A percentile compares a stretch with the other conserved stretches of the same genome.
These are phyloP conservation scores for Leptopilina syphax DNA, from an alignment of 2,888 invertebrate genomes.

Conservation along the genomic window DNA sequence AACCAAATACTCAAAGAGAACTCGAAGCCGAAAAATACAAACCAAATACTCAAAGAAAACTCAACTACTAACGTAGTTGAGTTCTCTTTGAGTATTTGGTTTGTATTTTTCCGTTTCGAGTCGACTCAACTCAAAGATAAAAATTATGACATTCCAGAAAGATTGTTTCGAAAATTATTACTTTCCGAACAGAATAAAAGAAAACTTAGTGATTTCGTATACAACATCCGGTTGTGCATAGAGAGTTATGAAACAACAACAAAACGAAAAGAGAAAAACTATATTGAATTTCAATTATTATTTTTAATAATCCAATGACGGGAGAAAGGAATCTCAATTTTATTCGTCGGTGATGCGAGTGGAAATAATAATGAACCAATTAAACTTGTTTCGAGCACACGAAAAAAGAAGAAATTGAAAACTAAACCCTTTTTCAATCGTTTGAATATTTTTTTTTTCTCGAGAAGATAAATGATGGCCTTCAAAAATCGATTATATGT, in stretches of 20 bases:
- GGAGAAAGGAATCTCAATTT: neutral
- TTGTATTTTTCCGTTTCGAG: too few species aligned
- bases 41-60: too few species aligned
- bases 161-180: neutral
- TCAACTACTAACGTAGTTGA: too few species aligned
- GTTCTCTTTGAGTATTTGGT: too few species aligned
- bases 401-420: neutral
- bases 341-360: neutral
- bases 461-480: conserved; percentile 1
- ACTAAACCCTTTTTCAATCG: neutral
- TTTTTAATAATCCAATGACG: neutral
- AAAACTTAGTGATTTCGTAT: too few species aligned
- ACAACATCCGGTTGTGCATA: too few species aligned
- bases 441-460: conserved; percentile 5
- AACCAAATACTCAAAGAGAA: too few species aligned
- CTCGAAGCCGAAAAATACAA: too few species aligned
- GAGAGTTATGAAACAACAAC: too few species aligned
- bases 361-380: conserved; percentile 9
- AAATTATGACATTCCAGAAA: neutral
- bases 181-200: too few species aligned
- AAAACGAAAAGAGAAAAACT: too few species aligned
- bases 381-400: neutral
- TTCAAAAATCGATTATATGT: conserved; percentile 36
- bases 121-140: neutral
- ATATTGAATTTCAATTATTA: too few species aligned